These are phyloP conservation scores for Drusus annulatus DNA, from an alignment of 1,140 invertebrate genomes.

Conservation along the genomic window DNA sequence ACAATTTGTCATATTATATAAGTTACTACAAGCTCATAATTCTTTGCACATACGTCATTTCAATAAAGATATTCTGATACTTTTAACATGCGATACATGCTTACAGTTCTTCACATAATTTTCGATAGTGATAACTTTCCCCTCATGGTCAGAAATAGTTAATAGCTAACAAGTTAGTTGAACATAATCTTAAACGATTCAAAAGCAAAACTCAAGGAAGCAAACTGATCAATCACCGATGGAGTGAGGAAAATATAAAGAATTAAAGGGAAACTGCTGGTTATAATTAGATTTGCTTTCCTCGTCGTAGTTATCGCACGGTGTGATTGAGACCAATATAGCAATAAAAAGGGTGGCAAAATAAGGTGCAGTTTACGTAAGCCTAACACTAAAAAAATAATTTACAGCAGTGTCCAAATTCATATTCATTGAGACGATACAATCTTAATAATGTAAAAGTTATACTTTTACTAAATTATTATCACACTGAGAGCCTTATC, in stretches of 20 bases:
- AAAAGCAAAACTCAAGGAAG: too few relatives aligned
- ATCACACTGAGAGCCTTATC: conserved; percentile 26
- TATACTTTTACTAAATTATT: conserved; percentile 15
- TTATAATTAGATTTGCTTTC: not conserved
- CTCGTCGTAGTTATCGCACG: not conserved
- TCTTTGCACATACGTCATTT: not conserved
- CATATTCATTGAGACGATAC: not conserved
- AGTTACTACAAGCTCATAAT: conserved; percentile 25
- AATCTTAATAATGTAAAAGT: conserved; percentile 4
- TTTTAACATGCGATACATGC: not conserved
- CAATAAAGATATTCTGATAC: conserved; percentile 3
- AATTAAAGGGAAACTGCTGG: not conserved
- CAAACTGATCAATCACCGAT: conserved; percentile 1
- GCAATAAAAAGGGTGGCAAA: too few relatives aligned
- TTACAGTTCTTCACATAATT: too few relatives aligned
- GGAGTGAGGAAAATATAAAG: conserved; percentile 2
- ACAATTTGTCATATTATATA: conserved; percentile 13
- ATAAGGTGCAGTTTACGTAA: too few relatives aligned
- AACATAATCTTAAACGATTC: too few relatives aligned
- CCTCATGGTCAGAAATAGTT: conserved; percentile 6
- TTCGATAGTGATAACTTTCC: too few relatives aligned
- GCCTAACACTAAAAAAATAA: too few relatives aligned
- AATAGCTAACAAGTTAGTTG: too few relatives aligned
- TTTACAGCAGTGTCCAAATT: too few relatives aligned
- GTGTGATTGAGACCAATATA: too few relatives aligned